Percentiles rank a stretch among this genome's conserved stretches.
These are phyloP conservation scores for Xyrichtys novacula DNA, from an alignment of 2,797 vertebrate species.

Conservation along the genomic window DNA sequence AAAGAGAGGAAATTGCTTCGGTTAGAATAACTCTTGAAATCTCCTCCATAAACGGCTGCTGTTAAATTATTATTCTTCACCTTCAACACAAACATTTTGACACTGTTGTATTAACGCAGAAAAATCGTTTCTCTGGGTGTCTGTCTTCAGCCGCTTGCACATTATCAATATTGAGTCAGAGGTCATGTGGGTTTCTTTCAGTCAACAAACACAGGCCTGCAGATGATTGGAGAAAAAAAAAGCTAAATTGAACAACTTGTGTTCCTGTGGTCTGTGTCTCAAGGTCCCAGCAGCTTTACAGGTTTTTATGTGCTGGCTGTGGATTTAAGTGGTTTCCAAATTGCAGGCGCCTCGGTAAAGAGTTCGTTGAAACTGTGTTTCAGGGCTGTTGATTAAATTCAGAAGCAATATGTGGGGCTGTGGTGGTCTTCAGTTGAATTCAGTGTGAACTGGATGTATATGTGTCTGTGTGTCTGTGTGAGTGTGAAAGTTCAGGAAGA, in stretches of 20 bases:
- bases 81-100: neutral
- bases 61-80: neutral
- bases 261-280: neutral
- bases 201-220: neutral
- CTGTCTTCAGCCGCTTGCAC: neutral
- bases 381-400: constrained; percentile 57
- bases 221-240: constrained; percentile 15
- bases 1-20: too few relatives aligned
- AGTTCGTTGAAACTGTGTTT: constrained; percentile 49
- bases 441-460: neutral
- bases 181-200: neutral
- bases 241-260: constrained; percentile 15
- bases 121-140: neutral
- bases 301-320: constrained; percentile 4
- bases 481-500: neutral
- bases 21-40: neutral
- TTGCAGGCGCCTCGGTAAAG: constrained; percentile 9
- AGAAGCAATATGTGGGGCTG: constrained; percentile 33
- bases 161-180: neutral
- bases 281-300: constrained; percentile 12
- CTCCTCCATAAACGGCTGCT: neutral
- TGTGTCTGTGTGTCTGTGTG: neutral
- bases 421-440: constrained; percentile 24
- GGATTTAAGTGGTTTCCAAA: constrained; percentile 38
- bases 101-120: neutral